A percentile compares a stretch with the other conserved stretches of the same genome.
Evolutionary conservation across 2,797 vertebrate genomes (phyloP).

Genomic region (Enteromius fasciolatus): DNA sequence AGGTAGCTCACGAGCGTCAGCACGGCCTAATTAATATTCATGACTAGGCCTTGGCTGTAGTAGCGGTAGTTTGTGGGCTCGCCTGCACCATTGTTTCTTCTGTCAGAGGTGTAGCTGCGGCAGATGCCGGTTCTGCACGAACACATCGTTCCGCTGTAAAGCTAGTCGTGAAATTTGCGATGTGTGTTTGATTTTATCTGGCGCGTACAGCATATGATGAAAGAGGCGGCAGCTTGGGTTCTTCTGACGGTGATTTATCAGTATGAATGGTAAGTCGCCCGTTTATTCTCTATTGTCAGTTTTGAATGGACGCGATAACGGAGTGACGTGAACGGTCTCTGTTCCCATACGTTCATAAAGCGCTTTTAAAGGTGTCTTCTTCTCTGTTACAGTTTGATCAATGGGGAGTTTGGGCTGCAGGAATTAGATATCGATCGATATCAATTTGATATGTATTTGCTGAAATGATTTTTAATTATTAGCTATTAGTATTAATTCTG

Average conservation of each 20-base stretch:
- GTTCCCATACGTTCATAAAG: slow-evolving; percentile 10
- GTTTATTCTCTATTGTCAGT: slow-evolving; percentile 41
- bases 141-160: neutral
- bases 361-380: slow-evolving; percentile 38
- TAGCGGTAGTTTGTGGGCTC: neutral
- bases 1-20: neutral
- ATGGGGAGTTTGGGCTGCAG: neutral
- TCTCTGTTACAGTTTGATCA: neutral
- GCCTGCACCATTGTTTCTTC: slow-evolving; percentile 82
- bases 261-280: slow-evolving; percentile 78
- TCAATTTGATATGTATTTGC: neutral
- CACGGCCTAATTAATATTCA: neutral
- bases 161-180: slow-evolving; percentile 16
- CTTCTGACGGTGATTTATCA: slow-evolving; percentile 57
- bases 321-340: slow-evolving; percentile 17
- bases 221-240: neutral
- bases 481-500: neutral
- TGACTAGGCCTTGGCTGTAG: neutral
- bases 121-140: slow-evolving; percentile 65
- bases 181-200: neutral
- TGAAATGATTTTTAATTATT: neutral
- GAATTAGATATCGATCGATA: neutral
- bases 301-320: slow-evolving; percentile 31
- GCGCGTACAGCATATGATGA: neutral
- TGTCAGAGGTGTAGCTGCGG: slow-evolving; percentile 62